Evolutionary conservation across 1,140 invertebrate genomes (phyloP).

Genomic region (Dolichoris vasculosae): DNA sequence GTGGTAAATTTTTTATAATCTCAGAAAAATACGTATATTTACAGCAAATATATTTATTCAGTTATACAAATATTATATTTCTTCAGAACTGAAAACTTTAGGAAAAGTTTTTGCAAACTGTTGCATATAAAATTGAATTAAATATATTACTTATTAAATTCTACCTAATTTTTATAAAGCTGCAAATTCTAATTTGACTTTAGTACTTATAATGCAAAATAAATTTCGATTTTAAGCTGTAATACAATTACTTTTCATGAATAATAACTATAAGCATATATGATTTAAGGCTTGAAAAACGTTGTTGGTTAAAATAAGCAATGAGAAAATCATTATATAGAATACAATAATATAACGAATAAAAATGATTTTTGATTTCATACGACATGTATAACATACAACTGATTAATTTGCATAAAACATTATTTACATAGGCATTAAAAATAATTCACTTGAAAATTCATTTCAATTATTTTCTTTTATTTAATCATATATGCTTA

Average conservation of each 20-base stretch:
- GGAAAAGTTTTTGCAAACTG: not conserved
- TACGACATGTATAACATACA: not conserved
- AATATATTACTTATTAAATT: not conserved
- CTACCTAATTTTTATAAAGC: not conserved
- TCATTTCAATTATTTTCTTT: not conserved
- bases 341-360: not conserved
- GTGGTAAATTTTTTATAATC: slow-evolving; percentile 37
- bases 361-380: not conserved
- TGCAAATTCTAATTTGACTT: not conserved
- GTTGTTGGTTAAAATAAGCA: not conserved
- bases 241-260: not conserved
- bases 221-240: not conserved
- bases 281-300: not conserved
- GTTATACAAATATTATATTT: slow-evolving; percentile 32
- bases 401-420: not conserved
- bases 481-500: slow-evolving; percentile 5
- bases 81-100: slow-evolving; percentile 11
- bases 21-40: slow-evolving; percentile 48
- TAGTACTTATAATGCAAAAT: not conserved
- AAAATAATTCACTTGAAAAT: not conserved
- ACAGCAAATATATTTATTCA: slow-evolving; percentile 42
- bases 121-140: not conserved
- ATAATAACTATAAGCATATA: not conserved
- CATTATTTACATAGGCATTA: not conserved
- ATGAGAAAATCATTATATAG: not conserved